Percentiles rank a stretch among this genome's conserved stretches.
These are phyloP conservation scores for Dinoponera quadriceps DNA, from an alignment of 1,140 invertebrate genomes.

Conservation along the genomic window DNA sequence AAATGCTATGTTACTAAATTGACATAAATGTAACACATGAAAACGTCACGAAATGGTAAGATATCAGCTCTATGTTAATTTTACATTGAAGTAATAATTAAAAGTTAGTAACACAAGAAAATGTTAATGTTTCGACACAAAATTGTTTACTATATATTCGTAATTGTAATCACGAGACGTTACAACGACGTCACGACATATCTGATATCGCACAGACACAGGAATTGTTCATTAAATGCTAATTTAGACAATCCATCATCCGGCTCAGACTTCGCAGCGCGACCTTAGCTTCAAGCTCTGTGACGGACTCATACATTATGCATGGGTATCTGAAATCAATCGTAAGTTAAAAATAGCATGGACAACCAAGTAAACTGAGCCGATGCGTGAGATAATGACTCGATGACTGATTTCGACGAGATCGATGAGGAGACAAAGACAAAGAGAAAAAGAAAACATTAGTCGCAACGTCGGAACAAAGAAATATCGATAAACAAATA, in stretches of 20 bases:
- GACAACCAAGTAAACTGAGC: constrained; percentile 25
- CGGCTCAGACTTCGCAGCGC: neutral
- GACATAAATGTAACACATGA: too few species aligned
- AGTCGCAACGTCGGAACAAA: neutral
- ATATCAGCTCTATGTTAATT: too few species aligned
- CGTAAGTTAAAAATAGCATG: constrained; percentile 23
- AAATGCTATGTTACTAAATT: too few species aligned
- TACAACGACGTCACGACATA: too few species aligned
- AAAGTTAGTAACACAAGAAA: too few species aligned
- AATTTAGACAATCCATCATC: constrained; percentile 25
- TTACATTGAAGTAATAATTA: too few species aligned
- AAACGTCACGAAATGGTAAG: too few species aligned
- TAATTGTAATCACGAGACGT: neutral
- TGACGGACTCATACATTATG: neutral
- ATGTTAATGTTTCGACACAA: too few species aligned
- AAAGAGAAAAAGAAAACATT: neutral
- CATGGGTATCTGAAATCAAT: constrained; percentile 22
- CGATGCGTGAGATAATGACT: constrained; percentile 3
- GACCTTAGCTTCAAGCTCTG: constrained; percentile 3
- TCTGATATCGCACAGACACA: neutral
- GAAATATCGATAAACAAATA: constrained; percentile 36
- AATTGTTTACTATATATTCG: too few species aligned
- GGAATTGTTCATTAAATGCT: constrained; percentile 10
- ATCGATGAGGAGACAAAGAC: neutral
- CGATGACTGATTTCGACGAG: neutral